phyloP scores from a whole-genome alignment of 1,140 invertebrate species.

The Heliothis virescens region DNA sequence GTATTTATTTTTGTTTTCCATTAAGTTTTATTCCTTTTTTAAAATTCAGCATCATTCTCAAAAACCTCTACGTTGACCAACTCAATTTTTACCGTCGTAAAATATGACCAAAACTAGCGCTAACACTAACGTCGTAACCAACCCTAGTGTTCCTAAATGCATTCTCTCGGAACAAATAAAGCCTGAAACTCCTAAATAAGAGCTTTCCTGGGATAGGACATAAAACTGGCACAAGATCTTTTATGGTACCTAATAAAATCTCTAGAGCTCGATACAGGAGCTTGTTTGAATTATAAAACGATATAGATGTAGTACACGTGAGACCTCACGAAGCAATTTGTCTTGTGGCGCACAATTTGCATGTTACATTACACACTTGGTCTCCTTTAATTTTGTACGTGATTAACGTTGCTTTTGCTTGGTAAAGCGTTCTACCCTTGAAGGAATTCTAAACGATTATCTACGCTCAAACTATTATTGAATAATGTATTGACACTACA shows the following conservation, averaged over 20 bases:
- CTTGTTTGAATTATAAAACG: conserved; percentile 44
- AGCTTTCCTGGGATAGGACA: conserved; percentile 56
- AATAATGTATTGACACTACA: background rate
- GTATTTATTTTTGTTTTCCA: too few species aligned
- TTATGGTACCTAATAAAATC: conserved; percentile 70
- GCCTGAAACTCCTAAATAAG: conserved; percentile 63
- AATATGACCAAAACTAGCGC: background rate
- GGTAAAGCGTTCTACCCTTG: background rate
- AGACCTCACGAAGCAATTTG: conserved; percentile 55
- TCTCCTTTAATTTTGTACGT: conserved; percentile 42
- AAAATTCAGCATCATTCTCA: background rate
- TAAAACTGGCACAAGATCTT: conserved; percentile 53
- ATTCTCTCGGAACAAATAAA: conserved; percentile 58
- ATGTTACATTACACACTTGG: conserved; percentile 44
- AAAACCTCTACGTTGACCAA: background rate
- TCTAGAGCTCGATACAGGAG: conserved; percentile 60
- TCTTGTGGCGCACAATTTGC: conserved; percentile 55
- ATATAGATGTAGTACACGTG: conserved; percentile 44
- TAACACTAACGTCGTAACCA: background rate
- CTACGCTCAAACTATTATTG: background rate
- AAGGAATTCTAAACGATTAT: background rate
- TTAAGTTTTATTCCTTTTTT: too few species aligned
- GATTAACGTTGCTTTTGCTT: conserved; percentile 19
- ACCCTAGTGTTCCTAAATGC: conserved; percentile 46
- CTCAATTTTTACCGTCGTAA: background rate